These are phyloP conservation scores for Antechinus flavipes DNA, from an alignment of 2,113 vertebrate species.

Conservation along the genomic window DNA sequence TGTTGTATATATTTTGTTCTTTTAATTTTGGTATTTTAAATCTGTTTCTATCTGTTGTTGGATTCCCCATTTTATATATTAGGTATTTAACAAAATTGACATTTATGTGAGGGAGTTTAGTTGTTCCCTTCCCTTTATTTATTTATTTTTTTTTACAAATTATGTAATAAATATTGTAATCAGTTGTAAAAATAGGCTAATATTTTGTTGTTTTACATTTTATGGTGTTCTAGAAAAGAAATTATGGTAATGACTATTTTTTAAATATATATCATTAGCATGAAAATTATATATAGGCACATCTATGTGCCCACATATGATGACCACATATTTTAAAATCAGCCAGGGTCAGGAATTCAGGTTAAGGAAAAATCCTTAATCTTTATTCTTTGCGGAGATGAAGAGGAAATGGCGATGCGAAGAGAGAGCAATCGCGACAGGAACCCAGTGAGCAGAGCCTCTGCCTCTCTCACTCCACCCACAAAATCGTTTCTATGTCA, in stretches of 20 bases:
- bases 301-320: not conserved
- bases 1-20: slow-evolving; percentile 46
- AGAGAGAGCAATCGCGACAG: too few relatives aligned
- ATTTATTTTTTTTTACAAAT: slow-evolving; percentile 27
- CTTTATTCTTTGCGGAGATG: too few relatives aligned
- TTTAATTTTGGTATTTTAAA: slow-evolving; percentile 58
- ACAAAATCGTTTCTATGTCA: too few relatives aligned
- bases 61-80: slow-evolving; percentile 46
- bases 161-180: slow-evolving; percentile 17
- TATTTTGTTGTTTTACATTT: slow-evolving; percentile 3
- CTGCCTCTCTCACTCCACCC: too few relatives aligned
- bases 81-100: slow-evolving; percentile 34
- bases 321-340: too few relatives aligned
- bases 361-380: too few relatives aligned
- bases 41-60: slow-evolving; percentile 34
- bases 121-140: not conserved
- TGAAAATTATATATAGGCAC: slow-evolving; percentile 10
- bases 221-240: not conserved
- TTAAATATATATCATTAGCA: slow-evolving; percentile 14
- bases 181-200: not conserved
- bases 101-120: slow-evolving; percentile 40
- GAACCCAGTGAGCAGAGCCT: too few relatives aligned
- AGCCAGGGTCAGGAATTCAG: too few relatives aligned
- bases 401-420: too few relatives aligned
- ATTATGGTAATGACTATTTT: slow-evolving; percentile 11